Base-by-base conservation (phyloP, 2,113 vertebrate species). In the Anas platyrhynchos region DNA sequence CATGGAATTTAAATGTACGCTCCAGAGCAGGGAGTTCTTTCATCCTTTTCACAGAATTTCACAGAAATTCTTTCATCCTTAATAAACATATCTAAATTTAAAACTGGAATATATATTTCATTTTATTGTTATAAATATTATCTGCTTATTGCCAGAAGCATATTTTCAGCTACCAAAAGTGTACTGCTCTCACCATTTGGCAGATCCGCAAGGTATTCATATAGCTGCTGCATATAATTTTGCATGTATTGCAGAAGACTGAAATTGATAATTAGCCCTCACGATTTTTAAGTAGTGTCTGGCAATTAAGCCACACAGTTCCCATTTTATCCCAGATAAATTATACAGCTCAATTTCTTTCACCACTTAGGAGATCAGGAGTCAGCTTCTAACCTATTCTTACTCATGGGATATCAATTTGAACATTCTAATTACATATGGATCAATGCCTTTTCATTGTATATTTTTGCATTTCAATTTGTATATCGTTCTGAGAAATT, bases 41-140 rank as follows among this genome's bases (percentile, higher is more conserved):
- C 83, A 86, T 95, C 77, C 58, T 82, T 89, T 95, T 58, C 82
- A 83, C 23, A 90, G 87, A 96, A 93, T 94, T 93, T 91, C 67
- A 62, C 50, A 54, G 36, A 23, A 92, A 83, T 94, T 85, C 58
- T 96, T 97, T 96, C 59, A 95, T 95, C 86, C 71, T 72, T 91
- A 87, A 93, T 85, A 91, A 95, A 95, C 50, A 87, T 21, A 9
- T 50, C 48, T 96, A 91, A 92, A 94, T 94, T 93, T 92, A 89
- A 91, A 96, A 89, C 20, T 62, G 16, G 36, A 85, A 86, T 79
- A 27, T 92, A 29, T 93, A 61, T 95, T 96, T 93, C 8, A 91
- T 93, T 91, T 94, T 91, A 89, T 91, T 97, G 67, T 96, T 94
- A 63, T 63, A 95, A 93, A 71, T 65, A 92, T 85, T 92, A 83